Evolutionary conservation across 2,797 vertebrate species (phyloP), one percentile per base, ranked within the genome.

Genomic region (Pipistrellus pipistrellus): DNA sequence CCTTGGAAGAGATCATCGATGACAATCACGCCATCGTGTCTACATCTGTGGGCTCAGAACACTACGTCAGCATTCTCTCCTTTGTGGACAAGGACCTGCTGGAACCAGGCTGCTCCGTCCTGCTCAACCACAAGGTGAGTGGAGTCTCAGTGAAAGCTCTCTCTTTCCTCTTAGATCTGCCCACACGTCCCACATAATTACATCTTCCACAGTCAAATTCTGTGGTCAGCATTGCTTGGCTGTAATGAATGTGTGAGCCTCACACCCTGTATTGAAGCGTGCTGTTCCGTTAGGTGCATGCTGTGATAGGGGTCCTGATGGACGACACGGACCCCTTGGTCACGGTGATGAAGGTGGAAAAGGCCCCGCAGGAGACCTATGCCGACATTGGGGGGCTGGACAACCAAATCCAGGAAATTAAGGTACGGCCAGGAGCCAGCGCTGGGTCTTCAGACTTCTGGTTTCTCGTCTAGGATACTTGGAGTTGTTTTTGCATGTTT

Each of bases 261-360:
- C 51, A 0, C 0, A 0, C 38, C n/a, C 69, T n/a, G 15, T 59
- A 15, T n/a, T 85, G 53, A 92, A 32, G 15, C 18, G 25, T 30
- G 2, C 3, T 55, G 23, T 94, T 46, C n/a, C 41, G 35, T 30
- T 46, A 97, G 96, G 97, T 99, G 82, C 99, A 99, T 84, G 99
- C 99, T 7, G 99, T 99, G 94, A 99, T 99, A 20, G 99, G 99
- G 89, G 99, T 99, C 82, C 98, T 99, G 93, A 99, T 99, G 99
- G 99, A 99, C 72, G 99, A 99, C 97, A 99, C 99, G 0, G 99
- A 99, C 96, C 99, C 99, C 9, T 96, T 99, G 95, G 99, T 99
- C 95, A 99, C 99, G 0, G 99, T 99, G 94, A 99, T 99, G 99
- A 99, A 99, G 96, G 99, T 99, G 88, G 99, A 99, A 96, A 99